phyloP scores from a whole-genome alignment of 2,888 invertebrate genomes.

The Galerucella calmariensis region DNA sequence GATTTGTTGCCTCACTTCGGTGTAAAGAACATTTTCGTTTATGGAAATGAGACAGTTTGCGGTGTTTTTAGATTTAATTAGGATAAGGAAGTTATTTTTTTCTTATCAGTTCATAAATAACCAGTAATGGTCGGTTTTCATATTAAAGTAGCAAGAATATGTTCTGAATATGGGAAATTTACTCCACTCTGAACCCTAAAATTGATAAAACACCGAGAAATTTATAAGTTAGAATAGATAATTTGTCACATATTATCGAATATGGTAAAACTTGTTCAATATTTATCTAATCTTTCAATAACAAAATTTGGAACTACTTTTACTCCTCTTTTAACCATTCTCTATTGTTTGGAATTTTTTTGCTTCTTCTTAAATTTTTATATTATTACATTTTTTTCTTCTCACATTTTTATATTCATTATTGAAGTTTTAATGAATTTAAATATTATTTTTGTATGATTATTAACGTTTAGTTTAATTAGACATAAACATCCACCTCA shows the following conservation, averaged over 20 bases:
- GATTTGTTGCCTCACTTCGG: conserved; percentile 26
- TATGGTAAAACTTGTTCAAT: too few relatives aligned
- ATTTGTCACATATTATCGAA: neutral
- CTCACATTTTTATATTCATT: too few relatives aligned
- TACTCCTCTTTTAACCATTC: too few relatives aligned
- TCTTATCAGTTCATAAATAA: conserved; percentile 63
- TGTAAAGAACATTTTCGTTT: conserved; percentile 35
- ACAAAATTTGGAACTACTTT: too few relatives aligned
- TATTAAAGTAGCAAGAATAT: conserved; percentile 33
- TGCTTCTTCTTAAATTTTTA: too few relatives aligned
- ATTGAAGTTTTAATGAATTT: too few relatives aligned
- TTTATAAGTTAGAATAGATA: neutral
- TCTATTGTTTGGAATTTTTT: too few relatives aligned
- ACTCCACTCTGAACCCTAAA: conserved; percentile 48
- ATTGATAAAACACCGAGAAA: conserved; percentile 41
- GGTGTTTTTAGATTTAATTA: conserved; percentile 63
- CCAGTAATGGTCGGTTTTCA: conserved; percentile 55
- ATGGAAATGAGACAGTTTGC: conserved; percentile 47
- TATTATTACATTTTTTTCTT: too few relatives aligned
- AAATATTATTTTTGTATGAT: neutral
- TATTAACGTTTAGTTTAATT: conserved; percentile 21
- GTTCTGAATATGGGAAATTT: conserved; percentile 48
- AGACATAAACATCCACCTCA: conserved; percentile 32
- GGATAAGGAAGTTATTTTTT: conserved; percentile 62
- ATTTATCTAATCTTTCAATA: too few relatives aligned